Evolutionary conservation across 2,888 invertebrate species (phyloP), one percentile per base, ranked within the genome.

Genomic region (Drosophila koepferae): DNA sequence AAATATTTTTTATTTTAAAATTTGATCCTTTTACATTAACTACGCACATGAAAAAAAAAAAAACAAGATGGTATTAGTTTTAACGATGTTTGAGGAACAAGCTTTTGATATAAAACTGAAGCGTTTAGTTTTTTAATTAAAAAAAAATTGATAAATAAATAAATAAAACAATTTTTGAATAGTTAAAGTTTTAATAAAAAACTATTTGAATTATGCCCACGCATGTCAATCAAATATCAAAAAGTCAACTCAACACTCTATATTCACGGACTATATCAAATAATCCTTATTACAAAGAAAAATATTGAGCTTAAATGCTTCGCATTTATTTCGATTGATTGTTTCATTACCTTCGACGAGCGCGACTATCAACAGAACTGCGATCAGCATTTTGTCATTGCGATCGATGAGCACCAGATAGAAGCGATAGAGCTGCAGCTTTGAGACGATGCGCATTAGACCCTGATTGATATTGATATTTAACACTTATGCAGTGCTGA

Each of bases 371-470:
- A 91, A 67, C 43, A 92, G 76, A 46, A 92, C 46, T 38, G 85
- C 82, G 80, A 92, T 91, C 82, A 91, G 79, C 91, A 92, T 92
- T 86, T 89, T 92, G 34, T 89, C 92, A 88, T 91, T 88, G 64
- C 89, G 85, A 70, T 81, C 81, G 70, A 80, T 75, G 49, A 80
- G 69, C 53, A 82, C 77, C 80, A 81, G 73, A 62, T 66, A 64
- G 71, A 72, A 81, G 62, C 81, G 74, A 70, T 83, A 80, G 10
- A 79, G 60, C 74, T 85, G 86, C n/a, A 81, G 77, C 72, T 87
- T 88, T 18, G 83, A 71, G n/a, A 59, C 66, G 48, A 69, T 49
- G 53, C 59, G 69, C 86, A 83, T 89, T 77, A 73, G 31, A n/a
- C 4, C 10, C 18, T 18, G 54, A n/a, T 41, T 31, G 51, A n/a